Conservation (phyloP, 2,888 invertebrate genomes). For the Acronicta psi region DNA sequence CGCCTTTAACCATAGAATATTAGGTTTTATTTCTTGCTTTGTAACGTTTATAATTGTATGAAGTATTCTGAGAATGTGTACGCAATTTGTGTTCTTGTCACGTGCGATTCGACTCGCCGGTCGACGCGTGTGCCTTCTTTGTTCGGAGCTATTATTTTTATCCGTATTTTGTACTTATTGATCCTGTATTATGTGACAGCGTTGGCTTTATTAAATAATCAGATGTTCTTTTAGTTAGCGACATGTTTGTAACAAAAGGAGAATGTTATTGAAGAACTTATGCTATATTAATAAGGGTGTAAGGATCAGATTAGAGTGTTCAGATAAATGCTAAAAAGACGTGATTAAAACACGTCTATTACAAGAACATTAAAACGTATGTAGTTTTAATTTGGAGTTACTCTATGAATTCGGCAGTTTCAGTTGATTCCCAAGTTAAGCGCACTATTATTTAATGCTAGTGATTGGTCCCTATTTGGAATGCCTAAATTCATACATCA, state of each 20-base stretch:
- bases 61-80: slow-evolving; percentile 61
- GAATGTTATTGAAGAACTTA: neutral
- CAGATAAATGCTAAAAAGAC: too few relatives aligned
- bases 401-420: too few relatives aligned
- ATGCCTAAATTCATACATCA: too few relatives aligned
- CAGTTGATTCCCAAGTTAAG: too few relatives aligned
- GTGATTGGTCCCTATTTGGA: too few relatives aligned
- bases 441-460: too few relatives aligned
- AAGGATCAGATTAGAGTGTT: too few relatives aligned
- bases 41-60: slow-evolving; percentile 64
- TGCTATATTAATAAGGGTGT: neutral
- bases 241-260: slow-evolving; percentile 18
- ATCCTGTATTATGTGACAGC: slow-evolving; percentile 75
- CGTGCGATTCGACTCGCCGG: slow-evolving; percentile 77
- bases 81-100: slow-evolving; percentile 78
- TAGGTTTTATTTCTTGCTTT: slow-evolving; percentile 43
- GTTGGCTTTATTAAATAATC: slow-evolving; percentile 74
- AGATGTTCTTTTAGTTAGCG: slow-evolving; percentile 64
- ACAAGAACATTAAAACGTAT: too few relatives aligned
- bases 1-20: slow-evolving; percentile 19
- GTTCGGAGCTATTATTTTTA: slow-evolving; percentile 79
- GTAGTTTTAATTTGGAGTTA: too few relatives aligned
- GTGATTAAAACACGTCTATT: too few relatives aligned
- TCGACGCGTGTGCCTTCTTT: slow-evolving; percentile 73
- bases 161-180: slow-evolving; percentile 82